Conservation (phyloP, 2,888 invertebrate genomes). For the Pseudococcus viburni region DNA sequence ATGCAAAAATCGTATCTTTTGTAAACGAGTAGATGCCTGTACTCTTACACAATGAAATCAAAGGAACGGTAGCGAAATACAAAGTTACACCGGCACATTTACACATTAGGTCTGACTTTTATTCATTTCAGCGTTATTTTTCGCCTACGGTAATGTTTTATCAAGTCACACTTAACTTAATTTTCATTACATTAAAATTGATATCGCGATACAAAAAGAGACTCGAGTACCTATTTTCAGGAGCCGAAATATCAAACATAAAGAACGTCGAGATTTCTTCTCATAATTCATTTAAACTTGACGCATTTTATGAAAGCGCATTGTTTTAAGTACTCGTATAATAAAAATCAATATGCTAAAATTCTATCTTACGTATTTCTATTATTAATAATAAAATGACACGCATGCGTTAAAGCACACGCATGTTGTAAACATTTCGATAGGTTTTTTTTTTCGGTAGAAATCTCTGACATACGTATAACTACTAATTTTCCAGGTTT, state of each 20-base stretch:
- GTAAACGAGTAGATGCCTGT: not conserved
- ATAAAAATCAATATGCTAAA: constrained; percentile 46
- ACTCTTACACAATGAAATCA: too few species aligned
- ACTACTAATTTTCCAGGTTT: not conserved
- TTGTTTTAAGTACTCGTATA: constrained; percentile 41
- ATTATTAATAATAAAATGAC: constrained; percentile 33
- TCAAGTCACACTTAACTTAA: constrained; percentile 29
- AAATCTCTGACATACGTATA: not conserved
- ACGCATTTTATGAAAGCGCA: constrained; percentile 46
- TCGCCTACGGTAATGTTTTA: not conserved
- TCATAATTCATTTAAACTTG: constrained; percentile 43
- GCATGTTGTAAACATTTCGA: not conserved
- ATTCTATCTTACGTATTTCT: constrained; percentile 31
- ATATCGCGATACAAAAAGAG: constrained; percentile 10
- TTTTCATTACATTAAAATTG: constrained; percentile 18
- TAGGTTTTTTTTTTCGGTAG: not conserved
- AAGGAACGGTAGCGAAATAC: too few species aligned
- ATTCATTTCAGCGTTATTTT: not conserved
- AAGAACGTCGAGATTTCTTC: constrained; percentile 22
- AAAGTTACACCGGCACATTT: not conserved
- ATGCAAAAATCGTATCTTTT: not conserved
- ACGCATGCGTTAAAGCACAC: constrained; percentile 17
- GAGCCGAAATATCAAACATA: constrained; percentile 8
- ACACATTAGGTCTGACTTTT: not conserved
- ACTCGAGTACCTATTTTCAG: not conserved